Base-by-base conservation (phyloP, 2,888 invertebrate genomes). In the Ypsolopha sequella region DNA sequence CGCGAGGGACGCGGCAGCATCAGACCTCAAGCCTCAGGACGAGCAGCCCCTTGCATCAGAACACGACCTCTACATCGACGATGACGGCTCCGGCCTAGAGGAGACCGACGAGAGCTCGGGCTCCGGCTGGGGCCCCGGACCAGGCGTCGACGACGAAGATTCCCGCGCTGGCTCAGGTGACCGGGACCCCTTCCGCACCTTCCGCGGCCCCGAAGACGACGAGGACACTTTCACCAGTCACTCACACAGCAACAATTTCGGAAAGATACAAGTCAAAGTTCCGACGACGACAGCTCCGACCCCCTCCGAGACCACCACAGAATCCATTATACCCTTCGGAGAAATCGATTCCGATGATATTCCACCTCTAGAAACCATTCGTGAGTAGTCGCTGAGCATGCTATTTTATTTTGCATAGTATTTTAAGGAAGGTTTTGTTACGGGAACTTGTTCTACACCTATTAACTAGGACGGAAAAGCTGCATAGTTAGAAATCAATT, bases 91-190 rank as follows among this genome's bases (percentile, higher is more conserved):
- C 66, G 94, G 94, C 72, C 89, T 92, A 66, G 94, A 94, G 72
- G 91, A 88, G 72, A 75, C 91, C 77, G 94, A 94, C 81, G 95
- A 95, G 87, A 92, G 93, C 70, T 95, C 95, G 70, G 95, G 95
- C 65, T 95, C 94, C 74, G 95, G 95, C 59, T 92, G 91, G 86
- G 95, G 85, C 54, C 80, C 84, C 52, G 84, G 95, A 59, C 92
- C 93, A 57, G 93, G 93, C 88, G 95, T 94, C 89, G 93, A 93
- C 88, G 95, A 94, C 89, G 95, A 94, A 71, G 94, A 92, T 66
- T 61, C 60, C 51, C 68, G 73, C 70, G 51, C 53, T 13, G 57
- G 56, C 41, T 55, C 56, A 55, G 56, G 55, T 55, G 52, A 82
- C 80, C 76, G 68, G 58, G 76, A 79, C 62, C 77, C 80, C 80